Evolutionary conservation across 2,113 vertebrate genomes (phyloP), one percentile per base, ranked within the genome.

Genomic region (Sula dactylatra): DNA sequence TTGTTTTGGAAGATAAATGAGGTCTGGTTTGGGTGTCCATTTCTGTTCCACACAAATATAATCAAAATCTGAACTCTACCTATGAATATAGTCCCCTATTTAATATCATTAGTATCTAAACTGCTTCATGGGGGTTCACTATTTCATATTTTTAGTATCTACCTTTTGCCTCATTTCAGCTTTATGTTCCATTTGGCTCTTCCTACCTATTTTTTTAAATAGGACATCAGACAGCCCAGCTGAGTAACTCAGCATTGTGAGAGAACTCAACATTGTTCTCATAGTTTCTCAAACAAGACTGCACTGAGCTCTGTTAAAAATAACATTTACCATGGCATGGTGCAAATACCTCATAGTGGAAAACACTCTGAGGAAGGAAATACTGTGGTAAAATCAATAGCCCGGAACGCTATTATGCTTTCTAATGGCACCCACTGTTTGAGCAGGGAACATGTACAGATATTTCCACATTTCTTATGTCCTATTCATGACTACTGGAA

Each of bases 301-400:
- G 59, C 34, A 87, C 49, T 62, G 29, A 94, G 22, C 32, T 65
- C 81, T 87, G 55, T 96, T 94, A 93, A 91, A 95, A 95, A 89
- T 88, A 96, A 86, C 56, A 94, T 96, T 94, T 94, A 84, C 86
- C 65, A 72, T 92, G 83, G 77, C 49, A 47, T 45, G 73, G 77
- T 82, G 56, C 49, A 90, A 94, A 66, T 87, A 77, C 65, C 77
- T 94, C 86, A 54, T 27, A 70, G 70, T 90, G 83, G 73, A 95
- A 91, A 92, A 93, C 66, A 92, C 86, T 94, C 45, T 64, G 87
- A 97, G 89, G 49, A 87, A 96, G 94, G 94, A 95, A 94, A 93
- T 94, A 94, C 29, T 94, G 86, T 93, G 91, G 93, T 94, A 96
- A 97, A 97, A 97, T 96, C 94, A 94, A 96, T 93, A 96, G 49